phyloP scores from a whole-genome alignment of 2,888 invertebrate genomes.

The Therioaphis trifolii region DNA sequence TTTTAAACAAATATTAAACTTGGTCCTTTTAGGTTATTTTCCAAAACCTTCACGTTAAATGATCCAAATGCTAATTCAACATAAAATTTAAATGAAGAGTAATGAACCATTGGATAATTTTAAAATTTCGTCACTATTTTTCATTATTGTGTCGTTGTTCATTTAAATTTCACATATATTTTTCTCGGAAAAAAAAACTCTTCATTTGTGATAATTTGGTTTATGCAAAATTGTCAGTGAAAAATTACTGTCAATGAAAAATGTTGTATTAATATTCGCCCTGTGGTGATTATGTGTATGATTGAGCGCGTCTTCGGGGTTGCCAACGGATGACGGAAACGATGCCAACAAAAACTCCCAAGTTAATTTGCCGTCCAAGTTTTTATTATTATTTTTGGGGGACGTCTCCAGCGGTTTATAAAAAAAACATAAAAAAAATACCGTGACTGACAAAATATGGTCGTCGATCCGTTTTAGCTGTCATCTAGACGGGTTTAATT shows the following conservation, averaged over 20 bases:
- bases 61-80: too few species aligned
- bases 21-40: too few species aligned
- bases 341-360: constrained; percentile 62
- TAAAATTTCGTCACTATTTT: neutral
- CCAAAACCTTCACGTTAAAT: too few species aligned
- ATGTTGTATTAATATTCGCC: constrained; percentile 52
- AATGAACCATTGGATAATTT: neutral
- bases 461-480: constrained; percentile 55
- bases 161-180: neutral
- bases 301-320: constrained; percentile 51
- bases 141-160: neutral
- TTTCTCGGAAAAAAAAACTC: neutral
- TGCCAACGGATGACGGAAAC: constrained; percentile 61
- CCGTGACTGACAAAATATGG: constrained; percentile 59
- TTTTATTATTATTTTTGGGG: constrained; percentile 59
- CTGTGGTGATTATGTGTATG: constrained; percentile 54
- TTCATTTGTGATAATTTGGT: constrained; percentile 32
- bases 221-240: constrained; percentile 34
- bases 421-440: constrained; percentile 42
- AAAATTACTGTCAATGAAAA: constrained; percentile 55
- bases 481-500: constrained; percentile 57
- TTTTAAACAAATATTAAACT: too few species aligned
- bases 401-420: constrained; percentile 56
- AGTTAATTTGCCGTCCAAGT: constrained; percentile 62
- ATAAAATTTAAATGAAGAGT: neutral